Evolutionary conservation across 1,140 invertebrate genomes (phyloP), one percentile per base, ranked within the genome.

Genomic region (Drosophila sproati): DNA sequence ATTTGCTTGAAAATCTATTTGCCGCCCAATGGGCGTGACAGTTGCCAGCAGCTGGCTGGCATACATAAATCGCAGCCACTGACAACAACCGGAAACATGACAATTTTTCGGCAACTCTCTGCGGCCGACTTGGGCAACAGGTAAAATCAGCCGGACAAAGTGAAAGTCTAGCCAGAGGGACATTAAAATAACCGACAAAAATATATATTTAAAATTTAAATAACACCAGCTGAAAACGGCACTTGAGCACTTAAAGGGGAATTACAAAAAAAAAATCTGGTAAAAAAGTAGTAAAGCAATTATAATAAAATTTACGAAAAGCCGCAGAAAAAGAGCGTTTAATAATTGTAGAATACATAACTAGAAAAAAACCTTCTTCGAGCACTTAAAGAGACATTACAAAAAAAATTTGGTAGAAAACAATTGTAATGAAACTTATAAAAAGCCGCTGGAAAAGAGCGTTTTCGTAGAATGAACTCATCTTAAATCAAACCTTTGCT

Each of bases 1-100:
- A 71, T 75, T 83, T 77, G 73, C 62, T 52, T 73, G 64, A 56
- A 86, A 86, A 80, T 86, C 80, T 75, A 86, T 82, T 85, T 80
- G 54, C 39, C 61, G 20, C 20, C 8, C 34, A 69, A n/a, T 77
- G 73, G 78, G 78, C 78, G 78, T 77, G 78, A 45, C 32, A 54
- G 10, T 35, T 50, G 41, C 31, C 41, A 39, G 31, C 31, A n/a
- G 10, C 4, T 4, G 5, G 34, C 57, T 56, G 47, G 5, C 77
- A 59, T 48, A 66, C 69, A 73, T 79, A 60, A 77, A 73, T 77
- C 48, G 50, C 73, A 77, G 73, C 59, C 67, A 35, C 71, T 69
- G 51, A 43, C 41, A 43, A 59, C 37, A 64, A 48, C 63, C 67
- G 80, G 80, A 82, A 82, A 68, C 72, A 54, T 60, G 77, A 77